Percentiles rank a stretch among this genome's conserved stretches.
Conservation (phyloP, 2,888 invertebrate genomes). For the Andrena bicolor region DNA sequence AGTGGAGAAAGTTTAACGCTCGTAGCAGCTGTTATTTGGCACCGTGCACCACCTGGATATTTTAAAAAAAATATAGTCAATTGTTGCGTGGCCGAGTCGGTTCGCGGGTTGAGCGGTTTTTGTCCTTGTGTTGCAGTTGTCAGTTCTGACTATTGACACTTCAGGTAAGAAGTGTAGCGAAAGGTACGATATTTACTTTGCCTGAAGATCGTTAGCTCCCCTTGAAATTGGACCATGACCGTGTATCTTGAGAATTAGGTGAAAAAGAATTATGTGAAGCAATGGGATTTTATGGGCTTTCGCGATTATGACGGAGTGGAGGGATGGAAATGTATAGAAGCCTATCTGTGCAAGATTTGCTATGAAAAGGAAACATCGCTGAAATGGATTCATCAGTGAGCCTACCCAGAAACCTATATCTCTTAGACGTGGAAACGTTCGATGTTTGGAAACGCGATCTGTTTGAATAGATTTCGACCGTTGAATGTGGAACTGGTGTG, state of each 20-base stretch:
- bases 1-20: conserved; percentile 33
- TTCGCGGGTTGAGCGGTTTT: background rate
- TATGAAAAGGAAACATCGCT: conserved; percentile 17
- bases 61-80: background rate
- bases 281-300: conserved; percentile 4
- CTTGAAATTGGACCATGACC: background rate
- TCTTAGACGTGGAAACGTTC: conserved; percentile 37
- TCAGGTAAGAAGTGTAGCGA: background rate
- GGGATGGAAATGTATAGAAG: background rate
- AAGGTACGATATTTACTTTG: background rate
- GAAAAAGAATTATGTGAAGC: conserved; percentile 36
- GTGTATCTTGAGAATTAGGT: conserved; percentile 26
- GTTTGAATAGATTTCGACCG: conserved; percentile 59
- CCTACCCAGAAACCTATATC: conserved; percentile 8
- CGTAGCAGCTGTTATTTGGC: conserved; percentile 22
- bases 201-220: background rate
- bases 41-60: background rate
- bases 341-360: background rate
- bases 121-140: background rate
- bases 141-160: background rate
- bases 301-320: background rate
- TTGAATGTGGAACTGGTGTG: conserved; percentile 36
- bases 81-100: background rate
- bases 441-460: conserved; percentile 46
- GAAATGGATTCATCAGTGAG: conserved; percentile 47